phyloP scores from a whole-genome alignment of 2,797 vertebrate genomes.

The Adrianichthys oophorus region DNA sequence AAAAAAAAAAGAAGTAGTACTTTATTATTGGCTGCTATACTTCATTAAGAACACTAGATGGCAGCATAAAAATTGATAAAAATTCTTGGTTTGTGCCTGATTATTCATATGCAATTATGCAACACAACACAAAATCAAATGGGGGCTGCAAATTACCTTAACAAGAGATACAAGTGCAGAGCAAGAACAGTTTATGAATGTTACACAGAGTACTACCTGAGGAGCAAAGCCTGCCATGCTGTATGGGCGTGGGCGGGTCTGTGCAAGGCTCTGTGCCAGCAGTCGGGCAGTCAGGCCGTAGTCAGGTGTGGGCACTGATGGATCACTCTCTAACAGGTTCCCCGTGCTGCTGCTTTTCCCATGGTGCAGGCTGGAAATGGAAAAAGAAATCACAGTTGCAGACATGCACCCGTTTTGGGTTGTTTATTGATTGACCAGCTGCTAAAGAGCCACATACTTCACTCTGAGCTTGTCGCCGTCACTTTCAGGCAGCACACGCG shows the following conservation, averaged over 20 bases:
- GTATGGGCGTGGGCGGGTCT: constrained; percentile 95
- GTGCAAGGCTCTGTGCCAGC: constrained; percentile 83
- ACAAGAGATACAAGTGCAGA: constrained; percentile 21
- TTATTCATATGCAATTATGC: constrained; percentile 53
- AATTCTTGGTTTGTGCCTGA: constrained; percentile 31
- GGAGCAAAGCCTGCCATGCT: constrained; percentile 94
- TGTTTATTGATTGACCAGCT: neutral
- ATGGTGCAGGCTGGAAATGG: constrained; percentile 84
- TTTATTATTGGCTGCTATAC: neutral
- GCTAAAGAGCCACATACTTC: constrained; percentile 78
- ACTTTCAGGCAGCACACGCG: constrained; percentile 87
- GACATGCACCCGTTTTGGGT: neutral
- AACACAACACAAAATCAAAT: constrained; percentile 35
- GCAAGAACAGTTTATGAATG: constrained; percentile 12
- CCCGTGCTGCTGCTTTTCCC: constrained; percentile 99
- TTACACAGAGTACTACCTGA: constrained; percentile 80
- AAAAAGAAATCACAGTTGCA: constrained; percentile 25
- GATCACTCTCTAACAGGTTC: constrained; percentile 93
- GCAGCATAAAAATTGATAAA: constrained; percentile 39
- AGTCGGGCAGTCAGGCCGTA: constrained; percentile 89
- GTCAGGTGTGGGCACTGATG: constrained; percentile 90
- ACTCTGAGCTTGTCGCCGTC: constrained; percentile 86
- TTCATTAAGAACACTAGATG: constrained; percentile 57
- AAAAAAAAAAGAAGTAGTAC: too few species aligned
- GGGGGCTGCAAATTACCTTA: constrained; percentile 27